A percentile compares a stretch with the other conserved stretches of the same genome.
Conservation (phyloP, 2,797 vertebrate species). For the Micromesistius poutassou region DNA sequence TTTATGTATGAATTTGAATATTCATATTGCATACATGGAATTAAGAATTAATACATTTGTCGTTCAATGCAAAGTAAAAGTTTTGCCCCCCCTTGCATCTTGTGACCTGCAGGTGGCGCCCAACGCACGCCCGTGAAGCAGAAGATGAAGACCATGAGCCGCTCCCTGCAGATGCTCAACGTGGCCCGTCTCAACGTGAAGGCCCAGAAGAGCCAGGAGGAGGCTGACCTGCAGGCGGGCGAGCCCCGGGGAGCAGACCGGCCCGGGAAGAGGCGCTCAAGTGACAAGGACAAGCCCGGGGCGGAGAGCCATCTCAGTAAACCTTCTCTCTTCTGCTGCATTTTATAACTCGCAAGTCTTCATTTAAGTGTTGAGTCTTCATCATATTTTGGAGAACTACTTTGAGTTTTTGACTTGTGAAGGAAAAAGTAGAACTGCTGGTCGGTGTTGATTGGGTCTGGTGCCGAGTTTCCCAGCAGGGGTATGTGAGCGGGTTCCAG, state of each 20-base stretch:
- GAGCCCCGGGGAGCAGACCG: constrained; percentile 65
- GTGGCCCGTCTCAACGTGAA: constrained; percentile 89
- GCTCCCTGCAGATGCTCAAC: constrained; percentile 95
- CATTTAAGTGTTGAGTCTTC: neutral
- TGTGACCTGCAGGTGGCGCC: constrained; percentile 74
- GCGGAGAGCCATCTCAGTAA: constrained; percentile 60
- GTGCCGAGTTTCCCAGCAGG: neutral
- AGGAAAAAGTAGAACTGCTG: too few relatives aligned
- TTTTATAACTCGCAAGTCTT: neutral
- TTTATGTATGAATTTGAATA: neutral
- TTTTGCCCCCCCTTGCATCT: neutral
- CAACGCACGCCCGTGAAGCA: constrained; percentile 92
- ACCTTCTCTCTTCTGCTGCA: constrained; percentile 26
- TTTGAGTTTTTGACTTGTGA: neutral
- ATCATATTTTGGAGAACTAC: neutral
- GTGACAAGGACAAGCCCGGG: constrained; percentile 67
- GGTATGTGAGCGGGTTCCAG: neutral
- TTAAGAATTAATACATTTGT: neutral
- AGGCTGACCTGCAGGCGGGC: constrained; percentile 61
- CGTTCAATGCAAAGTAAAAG: neutral
- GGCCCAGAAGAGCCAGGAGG: constrained; percentile 84
- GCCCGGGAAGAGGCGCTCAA: constrained; percentile 59
- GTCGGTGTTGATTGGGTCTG: too few relatives aligned
- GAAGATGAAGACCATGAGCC: constrained; percentile 97
- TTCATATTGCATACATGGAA: neutral